These are phyloP conservation scores for Campylomormyrus numenius DNA, from an alignment of 2,113 vertebrate genomes.

Conservation along the genomic window DNA sequence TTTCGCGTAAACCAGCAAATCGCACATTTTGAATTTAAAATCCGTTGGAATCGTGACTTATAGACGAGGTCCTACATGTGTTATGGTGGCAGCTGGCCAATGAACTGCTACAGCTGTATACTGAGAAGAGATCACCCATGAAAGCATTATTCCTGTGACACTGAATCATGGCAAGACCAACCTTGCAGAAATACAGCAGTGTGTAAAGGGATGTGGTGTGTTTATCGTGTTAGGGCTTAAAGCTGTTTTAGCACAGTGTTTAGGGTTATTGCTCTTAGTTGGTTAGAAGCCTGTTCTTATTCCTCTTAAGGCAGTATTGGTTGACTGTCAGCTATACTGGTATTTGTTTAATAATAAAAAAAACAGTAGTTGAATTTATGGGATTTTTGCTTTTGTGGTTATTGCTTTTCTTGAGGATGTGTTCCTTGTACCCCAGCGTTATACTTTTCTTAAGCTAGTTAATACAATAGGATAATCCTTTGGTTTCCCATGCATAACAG, in stretches of 20 bases:
- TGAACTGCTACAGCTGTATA: not conserved
- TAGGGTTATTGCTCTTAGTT: not conserved
- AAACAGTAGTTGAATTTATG: not conserved
- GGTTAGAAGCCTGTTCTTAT: not conserved
- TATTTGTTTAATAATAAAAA: not conserved
- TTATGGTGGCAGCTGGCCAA: not conserved
- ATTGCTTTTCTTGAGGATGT: not conserved
- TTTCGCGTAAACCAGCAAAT: not conserved
- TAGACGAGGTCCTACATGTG: not conserved
- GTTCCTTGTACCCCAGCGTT: not conserved
- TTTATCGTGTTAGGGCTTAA: not conserved
- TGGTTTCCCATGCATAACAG: not conserved
- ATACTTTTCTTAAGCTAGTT: not conserved
- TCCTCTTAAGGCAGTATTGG: not conserved
- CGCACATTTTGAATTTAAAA: not conserved
- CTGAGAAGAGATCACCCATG: not conserved
- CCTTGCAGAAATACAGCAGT: not conserved
- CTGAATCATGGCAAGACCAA: not conserved
- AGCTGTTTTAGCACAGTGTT: not conserved
- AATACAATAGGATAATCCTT: conserved; percentile 6
- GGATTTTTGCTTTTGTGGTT: not conserved
- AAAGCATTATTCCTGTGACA: not conserved
- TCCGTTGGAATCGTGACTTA: not conserved
- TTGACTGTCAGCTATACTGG: not conserved
- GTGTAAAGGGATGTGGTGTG: not conserved